phyloP scores from a whole-genome alignment of 2,888 invertebrate genomes.

The Mesorhabditis belari region DNA sequence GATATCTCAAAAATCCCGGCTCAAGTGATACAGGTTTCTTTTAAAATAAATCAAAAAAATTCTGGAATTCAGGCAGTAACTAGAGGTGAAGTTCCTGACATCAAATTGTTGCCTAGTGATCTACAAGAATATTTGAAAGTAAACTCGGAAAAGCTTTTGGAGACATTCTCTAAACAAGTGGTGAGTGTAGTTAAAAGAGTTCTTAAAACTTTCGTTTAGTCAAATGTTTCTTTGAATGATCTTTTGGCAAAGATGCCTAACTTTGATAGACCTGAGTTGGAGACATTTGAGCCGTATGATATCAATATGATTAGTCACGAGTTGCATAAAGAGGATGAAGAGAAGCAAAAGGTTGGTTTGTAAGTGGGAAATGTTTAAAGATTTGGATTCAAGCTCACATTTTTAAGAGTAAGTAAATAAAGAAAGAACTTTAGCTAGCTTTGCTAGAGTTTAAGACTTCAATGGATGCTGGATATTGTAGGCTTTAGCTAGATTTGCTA shows the following conservation, averaged over 20 bases:
- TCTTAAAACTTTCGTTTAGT: neutral
- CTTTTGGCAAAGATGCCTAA: neutral
- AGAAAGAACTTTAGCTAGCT: too few relatives aligned
- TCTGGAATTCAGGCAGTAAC: neutral
- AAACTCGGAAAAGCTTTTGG: neutral
- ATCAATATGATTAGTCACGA: neutral
- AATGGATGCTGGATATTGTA: too few relatives aligned
- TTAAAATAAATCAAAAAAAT: too few relatives aligned
- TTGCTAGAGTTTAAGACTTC: too few relatives aligned
- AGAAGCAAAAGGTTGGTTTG: neutral
- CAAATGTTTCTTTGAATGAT: neutral
- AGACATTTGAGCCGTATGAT: neutral
- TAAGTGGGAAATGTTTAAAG: too few relatives aligned
- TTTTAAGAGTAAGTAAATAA: too few relatives aligned
- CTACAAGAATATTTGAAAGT: neutral
- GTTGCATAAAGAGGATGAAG: neutral
- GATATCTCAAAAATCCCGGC: constrained; percentile 4
- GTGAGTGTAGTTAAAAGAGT: neutral
- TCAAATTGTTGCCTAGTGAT: neutral
- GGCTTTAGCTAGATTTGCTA: too few relatives aligned
- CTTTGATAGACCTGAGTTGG: neutral
- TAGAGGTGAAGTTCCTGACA: neutral
- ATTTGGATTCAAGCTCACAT: too few relatives aligned
- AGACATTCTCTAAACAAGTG: neutral
- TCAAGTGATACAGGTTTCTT: constrained; percentile 1